A percentile compares a stretch with the other conserved stretches of the same genome.
These are phyloP conservation scores for Plecturocebus donacophilus DNA, from an alignment of 2,113 vertebrate genomes.

Conservation along the genomic window DNA sequence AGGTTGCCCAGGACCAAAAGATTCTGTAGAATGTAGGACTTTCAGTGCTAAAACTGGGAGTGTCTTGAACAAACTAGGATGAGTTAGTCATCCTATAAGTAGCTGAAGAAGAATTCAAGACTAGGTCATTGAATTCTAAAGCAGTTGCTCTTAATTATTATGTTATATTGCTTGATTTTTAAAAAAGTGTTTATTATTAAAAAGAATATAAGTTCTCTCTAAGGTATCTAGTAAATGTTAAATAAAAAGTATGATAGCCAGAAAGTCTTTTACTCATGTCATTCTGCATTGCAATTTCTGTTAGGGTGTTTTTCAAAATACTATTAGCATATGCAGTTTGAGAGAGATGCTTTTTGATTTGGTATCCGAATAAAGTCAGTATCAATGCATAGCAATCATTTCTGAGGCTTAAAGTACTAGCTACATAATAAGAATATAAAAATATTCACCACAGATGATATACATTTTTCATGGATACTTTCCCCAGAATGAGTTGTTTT, in stretches of 20 bases:
- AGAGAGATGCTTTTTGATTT: conserved; percentile 14
- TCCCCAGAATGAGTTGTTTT: conserved; percentile 1
- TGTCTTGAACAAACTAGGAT: background rate
- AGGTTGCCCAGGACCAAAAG: background rate
- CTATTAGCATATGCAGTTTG: background rate
- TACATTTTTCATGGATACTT: background rate
- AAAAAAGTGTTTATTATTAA: conserved; percentile 5
- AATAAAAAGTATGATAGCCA: background rate
- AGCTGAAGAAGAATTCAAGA: background rate
- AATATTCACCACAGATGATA: conserved; percentile 27
- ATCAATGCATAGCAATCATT: background rate
- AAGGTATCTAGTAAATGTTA: background rate
- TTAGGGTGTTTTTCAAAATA: background rate
- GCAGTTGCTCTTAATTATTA: background rate
- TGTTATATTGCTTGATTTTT: background rate
- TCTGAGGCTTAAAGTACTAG: background rate
- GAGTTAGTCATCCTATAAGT: background rate
- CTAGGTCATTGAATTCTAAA: background rate
- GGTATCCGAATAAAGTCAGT: background rate
- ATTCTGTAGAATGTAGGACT: background rate
- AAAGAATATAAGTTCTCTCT: background rate
- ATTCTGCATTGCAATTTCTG: background rate
- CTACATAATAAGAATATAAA: background rate
- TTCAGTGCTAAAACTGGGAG: background rate
- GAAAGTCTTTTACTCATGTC: background rate